Conservation (phyloP, 2,113 vertebrate genomes). For the Menidia beryllina region DNA sequence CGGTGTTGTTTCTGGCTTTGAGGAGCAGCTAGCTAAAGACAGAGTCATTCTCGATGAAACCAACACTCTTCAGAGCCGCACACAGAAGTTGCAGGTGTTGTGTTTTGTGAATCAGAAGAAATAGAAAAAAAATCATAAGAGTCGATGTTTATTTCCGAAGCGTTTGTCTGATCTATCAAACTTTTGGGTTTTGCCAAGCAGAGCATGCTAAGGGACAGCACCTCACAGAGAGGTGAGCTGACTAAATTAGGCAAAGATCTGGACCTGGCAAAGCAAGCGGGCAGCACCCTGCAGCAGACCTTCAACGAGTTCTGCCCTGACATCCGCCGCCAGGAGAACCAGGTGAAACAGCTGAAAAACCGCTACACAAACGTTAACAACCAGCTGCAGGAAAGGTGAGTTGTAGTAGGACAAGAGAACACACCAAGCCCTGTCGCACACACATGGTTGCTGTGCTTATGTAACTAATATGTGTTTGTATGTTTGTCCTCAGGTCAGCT, state of each 20-base stretch:
- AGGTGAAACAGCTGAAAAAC: conserved; percentile 89
- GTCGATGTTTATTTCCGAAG: too few species aligned
- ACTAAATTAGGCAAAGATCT: conserved; percentile 86
- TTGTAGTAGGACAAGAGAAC: too few species aligned
- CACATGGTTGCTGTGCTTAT: neutral
- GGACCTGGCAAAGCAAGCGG: conserved; percentile 85
- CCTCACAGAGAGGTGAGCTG: conserved; percentile 84
- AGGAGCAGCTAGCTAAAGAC: conserved; percentile 85
- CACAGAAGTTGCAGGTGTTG: conserved; percentile 86
- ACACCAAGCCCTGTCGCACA: neutral
- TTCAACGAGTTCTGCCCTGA: conserved; percentile 93
- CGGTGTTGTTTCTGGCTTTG: conserved; percentile 81
- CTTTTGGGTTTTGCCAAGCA: conserved; percentile 54
- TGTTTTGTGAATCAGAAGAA: neutral
- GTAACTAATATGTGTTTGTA: neutral
- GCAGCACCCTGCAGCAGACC: conserved; percentile 86
- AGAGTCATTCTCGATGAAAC: conserved; percentile 80
- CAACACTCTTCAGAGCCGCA: conserved; percentile 79
- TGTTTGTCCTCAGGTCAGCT: conserved; percentile 78
- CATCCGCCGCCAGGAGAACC: conserved; percentile 84
- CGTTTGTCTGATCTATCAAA: neutral
- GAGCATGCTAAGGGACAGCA: conserved; percentile 79
- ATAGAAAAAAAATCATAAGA: neutral
- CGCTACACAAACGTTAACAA: conserved; percentile 86
- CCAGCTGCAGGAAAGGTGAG: conserved; percentile 91